phyloP scores from a whole-genome alignment of 2,113 vertebrate genomes.

The Cyprinodon brontotheroides region DNA sequence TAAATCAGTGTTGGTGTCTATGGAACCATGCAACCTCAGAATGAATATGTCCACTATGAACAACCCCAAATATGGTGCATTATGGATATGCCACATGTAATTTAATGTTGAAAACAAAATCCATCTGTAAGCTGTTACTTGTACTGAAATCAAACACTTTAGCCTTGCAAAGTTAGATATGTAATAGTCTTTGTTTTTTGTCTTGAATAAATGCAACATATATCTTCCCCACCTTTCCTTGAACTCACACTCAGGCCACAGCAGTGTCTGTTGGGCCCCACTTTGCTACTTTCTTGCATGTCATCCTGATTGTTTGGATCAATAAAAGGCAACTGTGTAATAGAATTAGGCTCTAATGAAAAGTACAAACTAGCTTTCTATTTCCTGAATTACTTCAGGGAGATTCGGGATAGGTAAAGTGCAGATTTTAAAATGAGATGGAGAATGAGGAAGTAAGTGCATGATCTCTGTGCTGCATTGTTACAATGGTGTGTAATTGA shows the following conservation, averaged over 20 bases:
- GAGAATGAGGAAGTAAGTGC: conserved; percentile 21
- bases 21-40: conserved; percentile 1
- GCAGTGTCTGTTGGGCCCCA: conserved; percentile 43
- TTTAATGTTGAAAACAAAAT: neutral
- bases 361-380: conserved; percentile 75
- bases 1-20: conserved; percentile 18
- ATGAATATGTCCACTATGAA: conserved; percentile 9
- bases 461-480: neutral
- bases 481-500: neutral
- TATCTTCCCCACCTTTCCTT: conserved; percentile 34
- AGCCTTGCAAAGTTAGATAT: neutral
- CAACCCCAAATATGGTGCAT: neutral
- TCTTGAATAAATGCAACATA: neutral
- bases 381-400: conserved; percentile 72
- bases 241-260: conserved; percentile 28
- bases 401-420: conserved; percentile 61
- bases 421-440: conserved; percentile 60
- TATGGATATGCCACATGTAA: neutral
- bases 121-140: neutral
- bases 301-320: conserved; percentile 64
- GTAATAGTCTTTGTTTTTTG: conserved; percentile 1
- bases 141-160: neutral
- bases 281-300: conserved; percentile 54
- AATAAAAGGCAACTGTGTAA: conserved; percentile 63
- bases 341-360: conserved; percentile 76